phyloP scores from a whole-genome alignment of 2,888 invertebrate genomes.

The Chrysodeixis includens region DNA sequence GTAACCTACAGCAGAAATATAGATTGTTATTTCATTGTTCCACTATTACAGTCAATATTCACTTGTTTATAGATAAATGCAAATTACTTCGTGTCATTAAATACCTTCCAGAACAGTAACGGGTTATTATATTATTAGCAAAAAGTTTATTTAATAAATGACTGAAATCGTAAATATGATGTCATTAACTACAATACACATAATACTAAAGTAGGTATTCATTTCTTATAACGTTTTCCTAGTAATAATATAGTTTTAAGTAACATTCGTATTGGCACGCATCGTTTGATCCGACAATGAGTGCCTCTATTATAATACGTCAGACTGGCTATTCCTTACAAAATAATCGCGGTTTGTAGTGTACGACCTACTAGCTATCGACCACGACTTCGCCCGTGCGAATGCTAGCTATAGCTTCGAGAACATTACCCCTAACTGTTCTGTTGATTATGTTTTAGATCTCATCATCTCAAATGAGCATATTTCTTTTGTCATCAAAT shows the following conservation, averaged over 20 bases:
- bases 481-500: too few relatives aligned
- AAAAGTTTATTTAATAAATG: neutral
- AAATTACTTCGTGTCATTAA: neutral
- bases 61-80: neutral
- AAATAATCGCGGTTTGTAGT: too few relatives aligned
- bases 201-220: neutral
- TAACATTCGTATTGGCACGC: slow-evolving; percentile 2
- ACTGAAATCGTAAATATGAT: neutral
- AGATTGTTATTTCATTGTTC: too few relatives aligned
- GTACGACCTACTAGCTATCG: too few relatives aligned
- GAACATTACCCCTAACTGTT: too few relatives aligned
- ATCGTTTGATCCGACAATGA: neutral
- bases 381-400: too few relatives aligned
- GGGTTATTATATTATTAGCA: neutral
- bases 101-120: neutral
- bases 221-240: neutral
- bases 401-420: too few relatives aligned
- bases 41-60: neutral
- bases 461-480: too few relatives aligned
- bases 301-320: neutral
- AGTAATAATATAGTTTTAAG: neutral
- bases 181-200: neutral
- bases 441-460: too few relatives aligned
- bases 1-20: too few relatives aligned
- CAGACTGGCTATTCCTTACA: too few relatives aligned